A percentile compares a stretch with the other conserved stretches of the same genome.
Evolutionary conservation across 2,888 invertebrate species (phyloP).

Genomic region (Corbicula japonica): DNA sequence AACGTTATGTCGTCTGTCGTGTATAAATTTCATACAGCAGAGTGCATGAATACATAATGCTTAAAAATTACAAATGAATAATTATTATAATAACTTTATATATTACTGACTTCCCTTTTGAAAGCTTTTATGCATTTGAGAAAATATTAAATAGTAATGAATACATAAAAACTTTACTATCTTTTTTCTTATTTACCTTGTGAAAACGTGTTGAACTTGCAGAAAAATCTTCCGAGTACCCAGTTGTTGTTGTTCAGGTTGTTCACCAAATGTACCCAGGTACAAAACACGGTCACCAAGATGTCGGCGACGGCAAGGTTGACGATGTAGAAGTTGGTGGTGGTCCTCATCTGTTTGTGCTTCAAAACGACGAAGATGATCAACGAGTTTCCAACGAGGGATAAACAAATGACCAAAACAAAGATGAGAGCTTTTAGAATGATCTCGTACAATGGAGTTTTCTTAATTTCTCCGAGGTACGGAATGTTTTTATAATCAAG

Average conservation of each 20-base stretch:
- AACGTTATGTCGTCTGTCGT: no score
- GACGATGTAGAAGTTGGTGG: conserved; percentile 85
- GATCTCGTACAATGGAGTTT: conserved; percentile 76
- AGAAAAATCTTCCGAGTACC: conserved; percentile 91
- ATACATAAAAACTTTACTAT: no score
- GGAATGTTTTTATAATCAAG: conserved; percentile 50
- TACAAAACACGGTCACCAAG: conserved; percentile 88
- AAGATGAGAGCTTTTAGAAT: conserved; percentile 75
- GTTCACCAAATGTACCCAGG: conserved; percentile 92
- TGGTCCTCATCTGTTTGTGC: conserved; percentile 81
- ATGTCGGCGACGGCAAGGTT: conserved; percentile 84
- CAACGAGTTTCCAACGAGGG: conserved; percentile 78
- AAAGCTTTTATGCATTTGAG: no score
- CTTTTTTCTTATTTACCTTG: no score
- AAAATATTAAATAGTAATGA: no score
- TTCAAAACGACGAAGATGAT: conserved; percentile 77
- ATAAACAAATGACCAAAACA: conserved; percentile 74
- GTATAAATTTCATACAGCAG: no score
- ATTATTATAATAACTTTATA: no score
- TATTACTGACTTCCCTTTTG: no score
- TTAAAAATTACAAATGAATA: no score
- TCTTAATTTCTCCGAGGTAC: conserved; percentile 67
- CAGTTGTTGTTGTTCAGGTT: conserved; percentile 94
- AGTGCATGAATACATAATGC: no score
- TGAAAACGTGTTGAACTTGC: conserved; percentile 92